Evolutionary conservation across 2,113 vertebrate species (phyloP).

Genomic region (Odobenus rosmarus): DNA sequence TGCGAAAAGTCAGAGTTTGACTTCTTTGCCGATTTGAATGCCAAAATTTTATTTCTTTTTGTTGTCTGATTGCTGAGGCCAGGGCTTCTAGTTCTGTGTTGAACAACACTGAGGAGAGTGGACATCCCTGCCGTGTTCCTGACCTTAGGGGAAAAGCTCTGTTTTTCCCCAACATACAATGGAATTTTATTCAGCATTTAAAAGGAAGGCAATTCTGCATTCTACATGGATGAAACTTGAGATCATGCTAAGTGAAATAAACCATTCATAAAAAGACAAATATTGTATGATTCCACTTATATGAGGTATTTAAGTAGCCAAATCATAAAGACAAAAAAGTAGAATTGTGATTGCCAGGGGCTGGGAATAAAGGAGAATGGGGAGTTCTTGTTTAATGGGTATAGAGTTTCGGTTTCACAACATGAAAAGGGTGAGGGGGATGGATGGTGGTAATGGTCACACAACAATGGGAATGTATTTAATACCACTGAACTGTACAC

Average conservation of each 20-base stretch:
- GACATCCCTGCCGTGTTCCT: not conserved
- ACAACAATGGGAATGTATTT: not conserved
- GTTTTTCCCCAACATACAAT: not conserved
- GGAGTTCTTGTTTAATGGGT: not conserved
- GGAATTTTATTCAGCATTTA: not conserved
- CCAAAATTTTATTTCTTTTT: too few relatives aligned
- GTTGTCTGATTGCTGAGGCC: too few relatives aligned
- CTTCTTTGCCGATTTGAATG: too few relatives aligned
- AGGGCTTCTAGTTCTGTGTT: too few relatives aligned
- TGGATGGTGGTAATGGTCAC: not conserved
- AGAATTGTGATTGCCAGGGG: not conserved
- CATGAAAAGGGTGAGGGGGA: not conserved
- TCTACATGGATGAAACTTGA: not conserved
- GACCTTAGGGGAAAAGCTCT: not conserved
- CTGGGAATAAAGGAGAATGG: not conserved
- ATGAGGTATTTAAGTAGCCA: not conserved
- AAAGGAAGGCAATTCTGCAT: not conserved
- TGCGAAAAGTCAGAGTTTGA: too few relatives aligned
- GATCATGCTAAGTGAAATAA: not conserved
- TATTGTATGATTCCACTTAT: not conserved
- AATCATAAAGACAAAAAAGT: not conserved
- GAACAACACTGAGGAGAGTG: not conserved
- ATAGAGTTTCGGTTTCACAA: not conserved
- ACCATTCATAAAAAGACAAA: not conserved
- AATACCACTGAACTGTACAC: not conserved